Base-by-base conservation (phyloP, 2,888 invertebrate species). In the Cephus runcator region DNA sequence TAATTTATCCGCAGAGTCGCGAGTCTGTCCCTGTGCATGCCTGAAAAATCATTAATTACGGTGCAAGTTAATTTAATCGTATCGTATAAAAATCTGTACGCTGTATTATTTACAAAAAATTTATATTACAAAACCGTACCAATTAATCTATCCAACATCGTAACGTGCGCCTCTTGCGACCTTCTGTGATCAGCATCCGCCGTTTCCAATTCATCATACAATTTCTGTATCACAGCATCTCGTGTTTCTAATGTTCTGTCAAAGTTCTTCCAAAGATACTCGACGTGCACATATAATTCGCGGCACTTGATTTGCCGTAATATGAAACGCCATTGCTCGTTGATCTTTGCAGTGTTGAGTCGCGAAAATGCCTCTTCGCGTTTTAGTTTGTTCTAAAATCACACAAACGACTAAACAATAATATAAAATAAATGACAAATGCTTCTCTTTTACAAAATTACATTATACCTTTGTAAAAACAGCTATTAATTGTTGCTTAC, bases 281-380 rank as follows among this genome's bases (percentile, higher is more conserved):
- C 93, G 73, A 96, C 94, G 83, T 96, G 95, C 68, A 94, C 92
- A 69, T 94, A 93, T 92, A 97, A 93, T 87, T 96, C 95, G 79
- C 94, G 94, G 87, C 95, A 95, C 92, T 97, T 97, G 76, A 95
- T 93, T 88, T 94, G 94, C 0, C 97, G 93, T 77, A 97, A 91
- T 79, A 96, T 94, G 81, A 94, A 95, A 74, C 97, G 94, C 97
- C 97, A 97, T 90, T 95, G 94, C 91, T 96, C 96, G 88, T 97
- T 97, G 76, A 97, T 95, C 92, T 97, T 97, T 0, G 97, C 96
- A 81, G 95, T 93, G 89, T 97, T 97, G 75, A 96, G 92, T 75
- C 96, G 94, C 3, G 95, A 94, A 90, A 95, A 97, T 0, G 94
- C 94, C 89, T 97, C 96, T 90, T 97, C 97, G 82, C 94, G 95